Conservation (phyloP, 2,113 vertebrate species). For the Notarius lentiginosus region DNA sequence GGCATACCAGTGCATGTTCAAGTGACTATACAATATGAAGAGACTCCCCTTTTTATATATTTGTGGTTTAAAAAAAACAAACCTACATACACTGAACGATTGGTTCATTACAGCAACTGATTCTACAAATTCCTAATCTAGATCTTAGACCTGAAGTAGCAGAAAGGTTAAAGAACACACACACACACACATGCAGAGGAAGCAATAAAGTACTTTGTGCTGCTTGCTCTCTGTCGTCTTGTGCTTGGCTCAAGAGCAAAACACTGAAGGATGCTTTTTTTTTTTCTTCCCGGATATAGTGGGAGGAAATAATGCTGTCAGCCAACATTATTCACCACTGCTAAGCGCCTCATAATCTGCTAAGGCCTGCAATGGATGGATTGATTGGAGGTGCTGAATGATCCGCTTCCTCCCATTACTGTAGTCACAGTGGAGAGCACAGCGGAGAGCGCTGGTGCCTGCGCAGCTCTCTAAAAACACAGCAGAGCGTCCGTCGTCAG, state of each 20-base stretch:
- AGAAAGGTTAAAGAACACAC: not conserved
- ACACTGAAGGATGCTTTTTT: slow-evolving; percentile 28
- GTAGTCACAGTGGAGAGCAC: slow-evolving; percentile 43
- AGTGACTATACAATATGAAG: not conserved
- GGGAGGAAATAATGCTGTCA: slow-evolving; percentile 56
- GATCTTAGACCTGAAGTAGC: not conserved
- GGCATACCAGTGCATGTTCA: not conserved
- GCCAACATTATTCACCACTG: slow-evolving; percentile 65
- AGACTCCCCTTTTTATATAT: not conserved
- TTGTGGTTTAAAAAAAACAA: not conserved
- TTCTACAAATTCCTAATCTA: not conserved
- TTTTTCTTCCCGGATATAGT: not conserved
- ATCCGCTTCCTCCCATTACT: slow-evolving; percentile 41
- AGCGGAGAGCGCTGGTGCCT: slow-evolving; percentile 5
- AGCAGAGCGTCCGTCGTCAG: slow-evolving; percentile 34
- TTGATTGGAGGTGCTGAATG: slow-evolving; percentile 59
- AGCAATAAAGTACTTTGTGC: not conserved
- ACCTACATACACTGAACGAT: not conserved
- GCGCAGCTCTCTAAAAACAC: slow-evolving; percentile 32
- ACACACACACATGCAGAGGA: not conserved
- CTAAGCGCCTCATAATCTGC: slow-evolving; percentile 73
- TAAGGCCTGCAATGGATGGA: slow-evolving; percentile 67
- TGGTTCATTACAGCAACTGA: not conserved
- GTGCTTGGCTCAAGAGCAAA: slow-evolving; percentile 13
- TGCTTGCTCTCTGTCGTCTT: not conserved